Conservation (phyloP, 2,113 vertebrate species). For the Takifugu flavidus region DNA sequence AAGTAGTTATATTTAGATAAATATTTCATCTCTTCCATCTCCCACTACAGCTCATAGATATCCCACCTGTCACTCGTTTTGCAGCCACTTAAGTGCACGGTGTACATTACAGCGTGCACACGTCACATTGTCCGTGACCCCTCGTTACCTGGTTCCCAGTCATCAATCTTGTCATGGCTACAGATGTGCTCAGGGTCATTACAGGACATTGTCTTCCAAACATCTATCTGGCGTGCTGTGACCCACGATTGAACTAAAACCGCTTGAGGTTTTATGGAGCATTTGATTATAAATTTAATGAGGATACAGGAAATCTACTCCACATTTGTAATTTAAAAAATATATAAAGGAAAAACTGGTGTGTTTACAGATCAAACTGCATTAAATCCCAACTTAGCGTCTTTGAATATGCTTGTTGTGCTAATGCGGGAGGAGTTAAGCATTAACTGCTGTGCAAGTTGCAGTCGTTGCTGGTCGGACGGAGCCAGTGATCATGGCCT, state of each 20-base stretch:
- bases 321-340: no score
- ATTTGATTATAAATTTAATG: no score
- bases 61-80: neutral
- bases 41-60: no score
- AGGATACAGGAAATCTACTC: no score
- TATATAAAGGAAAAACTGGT: no score
- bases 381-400: no score
- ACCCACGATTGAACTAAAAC: no score
- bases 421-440: no score
- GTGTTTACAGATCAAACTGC: no score
- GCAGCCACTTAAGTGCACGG: neutral
- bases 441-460: constrained; percentile 28
- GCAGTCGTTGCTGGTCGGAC: constrained; percentile 42
- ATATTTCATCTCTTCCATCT: neutral
- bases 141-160: neutral
- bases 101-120: neutral
- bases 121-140: neutral
- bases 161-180: constrained; percentile 4
- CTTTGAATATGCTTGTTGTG: no score
- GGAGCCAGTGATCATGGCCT: constrained; percentile 58
- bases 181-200: constrained; percentile 19
- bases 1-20: neutral
- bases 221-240: neutral
- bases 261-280: no score
- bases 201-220: constrained; percentile 18